phyloP scores from a whole-genome alignment of 2,888 invertebrate species.

The Aspidapion aeneum region DNA sequence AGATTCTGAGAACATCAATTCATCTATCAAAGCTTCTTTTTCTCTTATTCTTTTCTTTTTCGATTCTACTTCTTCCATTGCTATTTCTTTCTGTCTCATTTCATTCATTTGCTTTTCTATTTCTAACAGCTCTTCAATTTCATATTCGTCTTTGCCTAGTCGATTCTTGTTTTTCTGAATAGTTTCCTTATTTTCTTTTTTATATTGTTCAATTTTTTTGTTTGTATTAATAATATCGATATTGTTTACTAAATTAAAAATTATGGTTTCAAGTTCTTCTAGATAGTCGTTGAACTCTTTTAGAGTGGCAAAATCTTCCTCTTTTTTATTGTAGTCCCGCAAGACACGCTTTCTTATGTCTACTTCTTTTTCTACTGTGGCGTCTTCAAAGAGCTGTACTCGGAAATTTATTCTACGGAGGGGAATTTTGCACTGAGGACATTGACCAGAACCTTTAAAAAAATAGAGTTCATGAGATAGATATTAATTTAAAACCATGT shows the following conservation, averaged over 20 bases:
- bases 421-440: slow-evolving; percentile 90
- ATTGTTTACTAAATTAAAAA: slow-evolving; percentile 87
- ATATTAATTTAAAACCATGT: too few species aligned
- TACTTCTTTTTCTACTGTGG: slow-evolving; percentile 95
- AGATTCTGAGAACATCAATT: slow-evolving; percentile 88
- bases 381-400: slow-evolving; percentile 94
- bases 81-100: slow-evolving; percentile 64
- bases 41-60: slow-evolving; percentile 81
- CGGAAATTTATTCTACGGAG: slow-evolving; percentile 87
- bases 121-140: slow-evolving; percentile 81
- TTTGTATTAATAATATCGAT: slow-evolving; percentile 86
- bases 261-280: slow-evolving; percentile 89
- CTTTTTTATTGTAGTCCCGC: slow-evolving; percentile 90
- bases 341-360: slow-evolving; percentile 88
- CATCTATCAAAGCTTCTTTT: slow-evolving; percentile 91
- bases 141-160: slow-evolving; percentile 77
- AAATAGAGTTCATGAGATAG: slow-evolving; percentile 10
- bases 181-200: slow-evolving; percentile 82
- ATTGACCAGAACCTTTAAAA: slow-evolving; percentile 79
- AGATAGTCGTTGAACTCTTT: slow-evolving; percentile 91
- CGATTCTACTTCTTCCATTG: slow-evolving; percentile 64
- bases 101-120: slow-evolving; percentile 77
- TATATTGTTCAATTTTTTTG: slow-evolving; percentile 86
- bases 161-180: slow-evolving; percentile 78
- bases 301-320: slow-evolving; percentile 84